Conservation (phyloP, 2,888 invertebrate species). For the Pardosa pseudoannulata region DNA sequence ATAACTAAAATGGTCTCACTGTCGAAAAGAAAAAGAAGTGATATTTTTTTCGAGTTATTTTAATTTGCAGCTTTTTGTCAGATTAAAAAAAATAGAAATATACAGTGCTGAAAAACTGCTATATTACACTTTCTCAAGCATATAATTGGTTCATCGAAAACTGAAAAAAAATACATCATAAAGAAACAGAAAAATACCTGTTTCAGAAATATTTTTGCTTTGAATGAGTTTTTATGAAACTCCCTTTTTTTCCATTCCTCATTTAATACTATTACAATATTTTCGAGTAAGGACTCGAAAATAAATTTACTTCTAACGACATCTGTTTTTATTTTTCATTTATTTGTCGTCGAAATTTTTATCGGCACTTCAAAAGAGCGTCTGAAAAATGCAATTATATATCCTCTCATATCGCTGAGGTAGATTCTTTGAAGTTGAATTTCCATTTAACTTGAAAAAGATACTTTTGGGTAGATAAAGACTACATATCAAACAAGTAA, state of each 20-base stretch:
- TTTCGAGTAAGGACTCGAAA: not conserved
- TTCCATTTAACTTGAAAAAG: not conserved
- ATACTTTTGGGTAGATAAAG: not conserved
- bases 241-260: not conserved
- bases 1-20: no score
- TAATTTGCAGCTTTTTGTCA: no score
- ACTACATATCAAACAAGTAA: not conserved
- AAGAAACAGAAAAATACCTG: no score
- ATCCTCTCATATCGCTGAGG: not conserved
- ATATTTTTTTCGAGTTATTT: no score
- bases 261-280: not conserved
- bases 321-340: not conserved
- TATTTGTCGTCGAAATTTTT: not conserved
- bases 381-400: not conserved
- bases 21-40: no score
- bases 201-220: no score
- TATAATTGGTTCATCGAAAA: no score
- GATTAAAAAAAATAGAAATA: no score
- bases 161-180: no score
- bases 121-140: no score
- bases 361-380: not conserved
- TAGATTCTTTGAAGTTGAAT: not conserved
- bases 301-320: slow-evolving; percentile 2
- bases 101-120: no score
- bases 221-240: no score